Conservation (phyloP, 2,888 invertebrate species). For the Anoplius nigerrimus region DNA sequence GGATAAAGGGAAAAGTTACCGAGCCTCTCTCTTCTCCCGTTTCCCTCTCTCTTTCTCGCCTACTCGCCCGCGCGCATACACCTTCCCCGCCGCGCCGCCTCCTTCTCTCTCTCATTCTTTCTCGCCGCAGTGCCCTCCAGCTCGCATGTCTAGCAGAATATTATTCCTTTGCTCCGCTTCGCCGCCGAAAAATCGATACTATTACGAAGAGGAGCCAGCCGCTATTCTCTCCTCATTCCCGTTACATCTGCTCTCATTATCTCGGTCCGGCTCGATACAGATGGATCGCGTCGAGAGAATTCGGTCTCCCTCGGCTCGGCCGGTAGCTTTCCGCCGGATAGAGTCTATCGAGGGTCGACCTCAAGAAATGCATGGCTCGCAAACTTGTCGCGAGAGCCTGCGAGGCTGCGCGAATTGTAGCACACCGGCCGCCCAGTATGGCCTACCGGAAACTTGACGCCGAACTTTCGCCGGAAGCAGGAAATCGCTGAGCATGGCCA, state of each 20-base stretch:
- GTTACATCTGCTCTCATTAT: not conserved
- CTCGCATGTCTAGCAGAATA: slow-evolving; percentile 32
- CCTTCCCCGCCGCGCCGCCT: slow-evolving; percentile 9
- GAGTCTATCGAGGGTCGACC: no score
- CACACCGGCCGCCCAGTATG: slow-evolving; percentile 59
- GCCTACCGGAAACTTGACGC: slow-evolving; percentile 50
- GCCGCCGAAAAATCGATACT: slow-evolving; percentile 32
- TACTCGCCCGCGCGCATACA: not conserved
- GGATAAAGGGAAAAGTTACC: slow-evolving; percentile 65
- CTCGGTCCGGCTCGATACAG: not conserved
- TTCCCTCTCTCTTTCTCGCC: slow-evolving; percentile 18
- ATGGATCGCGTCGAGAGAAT: not conserved
- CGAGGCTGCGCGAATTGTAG: slow-evolving; percentile 59
- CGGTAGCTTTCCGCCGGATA: not conserved
- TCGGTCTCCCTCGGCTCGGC: not conserved
- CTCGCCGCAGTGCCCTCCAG: slow-evolving; percentile 1
- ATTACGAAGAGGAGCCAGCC: not conserved
- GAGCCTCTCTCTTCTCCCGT: slow-evolving; percentile 40
- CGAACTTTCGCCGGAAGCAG: slow-evolving; percentile 56
- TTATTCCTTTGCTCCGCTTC: slow-evolving; percentile 40
- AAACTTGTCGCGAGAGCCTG: slow-evolving; percentile 26
- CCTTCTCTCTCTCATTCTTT: slow-evolving; percentile 35
- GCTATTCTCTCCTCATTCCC: not conserved
- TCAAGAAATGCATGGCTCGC: not conserved
- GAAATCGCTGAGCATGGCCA: slow-evolving; percentile 59